Evolutionary conservation across 2,888 invertebrate species (phyloP).

Genomic region (Caenorhabditis sinica): DNA sequence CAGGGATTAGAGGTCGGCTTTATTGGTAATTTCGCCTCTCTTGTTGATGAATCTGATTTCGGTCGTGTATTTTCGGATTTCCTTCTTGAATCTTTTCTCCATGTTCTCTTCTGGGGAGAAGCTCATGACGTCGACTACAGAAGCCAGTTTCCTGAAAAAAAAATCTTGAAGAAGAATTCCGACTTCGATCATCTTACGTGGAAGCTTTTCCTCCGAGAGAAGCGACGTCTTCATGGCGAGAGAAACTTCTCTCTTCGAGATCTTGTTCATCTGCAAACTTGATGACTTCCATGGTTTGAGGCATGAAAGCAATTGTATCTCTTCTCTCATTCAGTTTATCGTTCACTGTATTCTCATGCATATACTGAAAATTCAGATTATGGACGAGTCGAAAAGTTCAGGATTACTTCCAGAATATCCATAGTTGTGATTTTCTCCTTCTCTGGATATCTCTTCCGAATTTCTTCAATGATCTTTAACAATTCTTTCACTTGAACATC

Average conservation of each 20-base stretch:
- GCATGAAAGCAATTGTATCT: slow-evolving; percentile 83
- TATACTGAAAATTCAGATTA: slow-evolving; percentile 75
- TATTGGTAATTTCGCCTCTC: slow-evolving; percentile 46
- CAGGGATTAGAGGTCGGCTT: slow-evolving; percentile 18
- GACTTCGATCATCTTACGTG: slow-evolving; percentile 7
- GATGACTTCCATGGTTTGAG: slow-evolving; percentile 75
- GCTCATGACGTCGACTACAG: slow-evolving; percentile 69
- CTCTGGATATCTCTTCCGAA: slow-evolving; percentile 81
- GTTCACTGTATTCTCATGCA: slow-evolving; percentile 75
- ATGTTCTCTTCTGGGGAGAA: slow-evolving; percentile 70
- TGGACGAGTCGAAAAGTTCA: background rate
- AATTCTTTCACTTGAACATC: slow-evolving; percentile 83
- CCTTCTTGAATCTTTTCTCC: slow-evolving; percentile 69
- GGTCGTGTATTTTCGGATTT: slow-evolving; percentile 69
- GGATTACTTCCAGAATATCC: slow-evolving; percentile 80
- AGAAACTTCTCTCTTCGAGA: slow-evolving; percentile 73
- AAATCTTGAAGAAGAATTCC: background rate
- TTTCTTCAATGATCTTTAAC: slow-evolving; percentile 82
- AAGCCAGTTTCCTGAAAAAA: slow-evolving; percentile 55
- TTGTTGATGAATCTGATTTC: slow-evolving; percentile 64
- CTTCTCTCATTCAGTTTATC: slow-evolving; percentile 76
- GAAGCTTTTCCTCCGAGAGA: slow-evolving; percentile 59
- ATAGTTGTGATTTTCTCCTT: slow-evolving; percentile 82
- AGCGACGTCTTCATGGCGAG: slow-evolving; percentile 70
- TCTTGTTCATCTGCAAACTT: slow-evolving; percentile 79